Evolutionary conservation across 2,113 vertebrate genomes (phyloP).

Genomic region (Stegastes partitus): DNA sequence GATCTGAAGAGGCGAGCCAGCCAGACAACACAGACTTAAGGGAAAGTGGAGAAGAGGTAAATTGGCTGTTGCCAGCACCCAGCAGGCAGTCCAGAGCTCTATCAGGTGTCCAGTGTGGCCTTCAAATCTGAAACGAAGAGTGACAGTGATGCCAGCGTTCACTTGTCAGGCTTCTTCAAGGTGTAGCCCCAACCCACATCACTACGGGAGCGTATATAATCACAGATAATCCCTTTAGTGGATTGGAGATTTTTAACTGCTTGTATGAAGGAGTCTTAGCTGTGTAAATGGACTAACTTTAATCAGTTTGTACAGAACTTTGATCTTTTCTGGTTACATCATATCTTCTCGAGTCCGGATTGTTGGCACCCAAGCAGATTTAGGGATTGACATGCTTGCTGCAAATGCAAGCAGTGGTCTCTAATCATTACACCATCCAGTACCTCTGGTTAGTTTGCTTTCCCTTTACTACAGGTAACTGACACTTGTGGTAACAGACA

Average conservation of each 20-base stretch:
- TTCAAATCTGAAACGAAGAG: slow-evolving; percentile 24
- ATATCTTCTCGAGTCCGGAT: no score
- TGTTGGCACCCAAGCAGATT: no score
- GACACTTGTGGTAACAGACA: no score
- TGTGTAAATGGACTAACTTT: no score
- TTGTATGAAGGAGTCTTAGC: no score
- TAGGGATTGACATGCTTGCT: no score
- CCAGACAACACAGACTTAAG: slow-evolving; percentile 13
- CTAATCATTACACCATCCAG: no score
- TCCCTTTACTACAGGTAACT: no score
- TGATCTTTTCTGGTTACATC: no score
- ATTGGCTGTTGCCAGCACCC: slow-evolving; percentile 35
- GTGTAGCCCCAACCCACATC: slow-evolving; percentile 4
- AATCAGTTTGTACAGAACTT: no score
- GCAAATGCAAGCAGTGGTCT: no score
- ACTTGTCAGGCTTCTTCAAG: not conserved
- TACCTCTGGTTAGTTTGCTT: no score
- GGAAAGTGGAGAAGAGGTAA: slow-evolving; percentile 33
- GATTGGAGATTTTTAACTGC: not conserved
- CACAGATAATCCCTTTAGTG: slow-evolving; percentile 28
- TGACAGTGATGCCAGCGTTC: slow-evolving; percentile 6
- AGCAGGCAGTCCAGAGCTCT: slow-evolving; percentile 25
- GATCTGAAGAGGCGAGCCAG: slow-evolving; percentile 12
- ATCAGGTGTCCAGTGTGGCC: slow-evolving; percentile 38
- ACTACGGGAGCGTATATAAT: slow-evolving; percentile 32